Evolutionary conservation across 2,113 vertebrate genomes (phyloP).

Genomic region (Corythoichthys haematopterus): DNA sequence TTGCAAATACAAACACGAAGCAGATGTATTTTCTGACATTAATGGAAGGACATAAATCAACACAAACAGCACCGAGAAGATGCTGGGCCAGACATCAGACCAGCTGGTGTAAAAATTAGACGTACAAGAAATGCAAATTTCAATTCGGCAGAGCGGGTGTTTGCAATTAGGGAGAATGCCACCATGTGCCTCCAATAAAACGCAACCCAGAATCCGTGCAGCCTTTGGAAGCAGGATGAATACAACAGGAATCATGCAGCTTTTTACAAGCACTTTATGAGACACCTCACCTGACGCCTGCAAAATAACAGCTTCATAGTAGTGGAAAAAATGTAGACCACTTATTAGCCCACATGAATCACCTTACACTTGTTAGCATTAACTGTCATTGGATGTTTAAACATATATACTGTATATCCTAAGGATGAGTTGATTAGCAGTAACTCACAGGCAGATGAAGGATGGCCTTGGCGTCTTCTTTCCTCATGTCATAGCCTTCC

Average conservation of each 20-base stretch:
- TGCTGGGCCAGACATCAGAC: conserved; percentile 21
- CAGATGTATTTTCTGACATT: conserved; percentile 44
- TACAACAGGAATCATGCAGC: background rate
- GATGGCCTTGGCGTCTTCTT: conserved; percentile 75
- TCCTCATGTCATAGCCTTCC: conserved; percentile 79
- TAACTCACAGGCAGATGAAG: conserved; percentile 83
- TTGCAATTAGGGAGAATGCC: conserved; percentile 57
- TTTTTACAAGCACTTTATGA: conserved; percentile 3
- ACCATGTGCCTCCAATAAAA: conserved; percentile 57
- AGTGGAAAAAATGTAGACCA: background rate
- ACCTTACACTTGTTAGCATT: background rate
- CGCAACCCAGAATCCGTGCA: conserved; percentile 7
- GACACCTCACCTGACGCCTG: conserved; percentile 1
- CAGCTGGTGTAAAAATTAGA: conserved; percentile 50
- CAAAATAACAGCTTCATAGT: background rate
- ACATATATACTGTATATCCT: background rate
- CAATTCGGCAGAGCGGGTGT: conserved; percentile 50
- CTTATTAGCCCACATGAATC: background rate
- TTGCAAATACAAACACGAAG: conserved; percentile 12
- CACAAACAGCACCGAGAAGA: conserved; percentile 30
- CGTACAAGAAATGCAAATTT: conserved; percentile 37
- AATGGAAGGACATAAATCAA: conserved; percentile 42
- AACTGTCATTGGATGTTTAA: background rate
- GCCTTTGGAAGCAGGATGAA: background rate
- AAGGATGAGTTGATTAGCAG: background rate